A percentile compares a stretch with the other conserved stretches of the same genome.
These are phyloP conservation scores for Linurgus olivaceus DNA, from an alignment of 2,797 vertebrate genomes.

Conservation along the genomic window DNA sequence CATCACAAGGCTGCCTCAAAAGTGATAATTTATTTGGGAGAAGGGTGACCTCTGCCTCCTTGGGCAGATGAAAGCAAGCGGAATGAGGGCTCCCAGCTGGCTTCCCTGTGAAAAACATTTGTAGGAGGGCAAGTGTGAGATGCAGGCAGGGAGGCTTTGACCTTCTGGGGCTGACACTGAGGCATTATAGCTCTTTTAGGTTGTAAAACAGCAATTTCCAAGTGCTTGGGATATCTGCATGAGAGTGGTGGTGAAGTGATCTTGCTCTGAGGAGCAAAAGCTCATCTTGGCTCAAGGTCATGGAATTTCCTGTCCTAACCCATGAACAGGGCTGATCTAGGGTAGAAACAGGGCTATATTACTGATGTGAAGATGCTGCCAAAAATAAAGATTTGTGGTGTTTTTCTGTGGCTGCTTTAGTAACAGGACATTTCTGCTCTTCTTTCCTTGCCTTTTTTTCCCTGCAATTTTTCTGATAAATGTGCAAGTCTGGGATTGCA, in stretches of 20 bases:
- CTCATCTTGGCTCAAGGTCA: not conserved
- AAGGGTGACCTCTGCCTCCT: not conserved
- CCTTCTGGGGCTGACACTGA: not conserved
- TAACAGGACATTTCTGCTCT: not conserved
- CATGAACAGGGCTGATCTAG: accelerated
- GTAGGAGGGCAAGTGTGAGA: not conserved
- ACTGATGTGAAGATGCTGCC: accelerated
- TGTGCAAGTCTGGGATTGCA: accelerated
- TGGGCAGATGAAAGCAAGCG: not conserved
- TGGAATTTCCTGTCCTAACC: not conserved
- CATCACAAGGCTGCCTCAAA: not conserved
- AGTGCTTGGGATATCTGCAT: not conserved
- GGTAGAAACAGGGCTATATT: accelerated
- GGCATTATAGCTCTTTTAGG: not conserved
- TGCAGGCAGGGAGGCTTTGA: not conserved
- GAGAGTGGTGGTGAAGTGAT: not conserved
- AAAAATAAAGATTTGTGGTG: not conserved
- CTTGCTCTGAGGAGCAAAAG: not conserved
- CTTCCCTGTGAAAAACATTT: not conserved
- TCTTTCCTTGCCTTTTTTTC: not conserved
- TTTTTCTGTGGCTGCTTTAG: not conserved
- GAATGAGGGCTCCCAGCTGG: not conserved
- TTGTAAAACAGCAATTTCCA: not conserved
- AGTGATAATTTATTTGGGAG: not conserved
- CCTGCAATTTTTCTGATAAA: not conserved